Evolutionary conservation across 2,797 vertebrate species (phyloP).

Genomic region (Neosalanx taihuensis): DNA sequence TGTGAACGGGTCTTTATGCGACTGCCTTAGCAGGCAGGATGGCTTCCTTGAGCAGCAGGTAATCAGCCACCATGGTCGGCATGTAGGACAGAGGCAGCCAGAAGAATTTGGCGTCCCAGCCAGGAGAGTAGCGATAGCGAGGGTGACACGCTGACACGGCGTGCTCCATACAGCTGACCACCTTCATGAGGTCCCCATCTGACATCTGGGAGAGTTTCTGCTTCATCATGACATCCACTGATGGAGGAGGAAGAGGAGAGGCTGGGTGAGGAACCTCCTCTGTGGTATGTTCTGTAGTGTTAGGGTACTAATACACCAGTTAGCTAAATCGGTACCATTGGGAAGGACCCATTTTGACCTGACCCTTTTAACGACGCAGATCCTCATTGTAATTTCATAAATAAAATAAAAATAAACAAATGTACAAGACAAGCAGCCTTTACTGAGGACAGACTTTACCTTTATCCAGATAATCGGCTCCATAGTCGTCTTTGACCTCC

Average conservation of each 20-base stretch:
- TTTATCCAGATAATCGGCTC: slow-evolving; percentile 47
- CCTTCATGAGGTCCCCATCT: slow-evolving; percentile 70
- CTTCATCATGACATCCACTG: slow-evolving; percentile 29
- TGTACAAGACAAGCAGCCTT: neutral
- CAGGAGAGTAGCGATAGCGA: slow-evolving; percentile 78
- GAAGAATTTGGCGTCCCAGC: slow-evolving; percentile 87
- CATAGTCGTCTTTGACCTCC: slow-evolving; percentile 69
- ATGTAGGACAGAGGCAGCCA: slow-evolving; percentile 84
- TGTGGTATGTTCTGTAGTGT: neutral
- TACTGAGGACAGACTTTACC: slow-evolving; percentile 39
- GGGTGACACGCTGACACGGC: slow-evolving; percentile 77
- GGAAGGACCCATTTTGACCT: too few species aligned
- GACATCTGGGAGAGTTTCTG: slow-evolving; percentile 48
- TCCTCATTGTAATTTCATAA: neutral
- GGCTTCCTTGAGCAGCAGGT: slow-evolving; percentile 48
- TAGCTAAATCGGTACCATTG: neutral
- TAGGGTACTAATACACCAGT: neutral
- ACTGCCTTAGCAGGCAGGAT: slow-evolving; percentile 48
- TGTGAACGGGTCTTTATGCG: slow-evolving; percentile 19
- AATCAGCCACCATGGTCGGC: slow-evolving; percentile 72
- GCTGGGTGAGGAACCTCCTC: too few species aligned
- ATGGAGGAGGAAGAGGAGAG: neutral
- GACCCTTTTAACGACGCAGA: too few species aligned
- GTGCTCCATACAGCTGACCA: slow-evolving; percentile 84
- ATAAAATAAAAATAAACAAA: neutral